A percentile compares a stretch with the other conserved stretches of the same genome.
phyloP scores from a whole-genome alignment of 2,888 invertebrate species.

The Drosophila multiciliata region DNA sequence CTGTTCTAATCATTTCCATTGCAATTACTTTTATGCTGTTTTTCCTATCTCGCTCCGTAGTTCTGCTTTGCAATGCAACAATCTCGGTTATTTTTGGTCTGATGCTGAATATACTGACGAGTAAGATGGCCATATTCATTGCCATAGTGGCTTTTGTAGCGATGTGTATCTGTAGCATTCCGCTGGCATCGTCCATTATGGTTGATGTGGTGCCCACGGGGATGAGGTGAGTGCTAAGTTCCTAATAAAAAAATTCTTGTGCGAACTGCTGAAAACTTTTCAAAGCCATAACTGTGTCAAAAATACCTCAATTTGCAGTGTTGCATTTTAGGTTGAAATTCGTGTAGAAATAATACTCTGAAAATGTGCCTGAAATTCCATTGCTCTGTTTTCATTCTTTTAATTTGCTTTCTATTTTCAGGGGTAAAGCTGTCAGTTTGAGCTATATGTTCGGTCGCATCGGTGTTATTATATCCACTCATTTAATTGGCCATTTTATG shows the following conservation, averaged over 20 bases:
- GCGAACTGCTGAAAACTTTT: background rate
- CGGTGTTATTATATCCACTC: slow-evolving; percentile 14
- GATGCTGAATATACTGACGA: slow-evolving; percentile 23
- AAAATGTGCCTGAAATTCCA: background rate
- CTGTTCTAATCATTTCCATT: background rate
- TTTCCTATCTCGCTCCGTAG: background rate
- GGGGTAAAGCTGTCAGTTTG: slow-evolving; percentile 36
- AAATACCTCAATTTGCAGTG: background rate
- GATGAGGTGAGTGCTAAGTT: slow-evolving; percentile 42
- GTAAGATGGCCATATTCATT: background rate
- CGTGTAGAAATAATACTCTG: background rate
- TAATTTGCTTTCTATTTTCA: slow-evolving; percentile 6
- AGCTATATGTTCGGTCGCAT: slow-evolving; percentile 18
- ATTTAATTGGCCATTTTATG: slow-evolving; percentile 31
- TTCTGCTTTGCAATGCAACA: slow-evolving; percentile 2
- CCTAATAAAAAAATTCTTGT: background rate
- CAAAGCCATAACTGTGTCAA: background rate
- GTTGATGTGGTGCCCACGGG: slow-evolving; percentile 54
- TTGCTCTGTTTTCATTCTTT: background rate
- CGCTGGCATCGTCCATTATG: slow-evolving; percentile 14
- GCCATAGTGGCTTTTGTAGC: slow-evolving; percentile 22
- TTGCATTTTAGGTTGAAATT: background rate
- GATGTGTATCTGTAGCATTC: slow-evolving; percentile 4
- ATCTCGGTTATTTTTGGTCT: slow-evolving; percentile 4
- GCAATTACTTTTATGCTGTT: slow-evolving; percentile 5